These are phyloP conservation scores for Ginglymostoma cirratum DNA, from an alignment of 2,113 vertebrate genomes.

Conservation along the genomic window DNA sequence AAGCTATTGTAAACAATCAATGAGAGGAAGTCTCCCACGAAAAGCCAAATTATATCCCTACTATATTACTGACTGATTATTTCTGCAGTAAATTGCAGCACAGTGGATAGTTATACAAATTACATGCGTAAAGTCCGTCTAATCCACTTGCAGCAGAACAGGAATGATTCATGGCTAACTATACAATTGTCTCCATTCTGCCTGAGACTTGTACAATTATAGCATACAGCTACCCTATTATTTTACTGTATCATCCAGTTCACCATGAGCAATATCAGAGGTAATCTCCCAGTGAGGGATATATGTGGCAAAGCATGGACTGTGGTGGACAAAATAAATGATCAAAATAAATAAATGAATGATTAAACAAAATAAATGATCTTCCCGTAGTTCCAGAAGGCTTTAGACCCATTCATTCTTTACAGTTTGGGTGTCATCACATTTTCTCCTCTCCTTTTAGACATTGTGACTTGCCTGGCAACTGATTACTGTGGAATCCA, in stretches of 20 bases:
- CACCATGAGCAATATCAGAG: background rate
- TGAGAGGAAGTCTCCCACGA: background rate
- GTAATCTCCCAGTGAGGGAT: background rate
- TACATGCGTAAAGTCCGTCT: background rate
- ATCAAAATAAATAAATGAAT: too few relatives aligned
- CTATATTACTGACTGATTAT: background rate
- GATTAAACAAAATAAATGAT: background rate
- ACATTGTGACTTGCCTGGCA: slow-evolving; percentile 88
- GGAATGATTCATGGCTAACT: background rate
- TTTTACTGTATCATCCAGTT: background rate
- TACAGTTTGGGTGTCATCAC: background rate
- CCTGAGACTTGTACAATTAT: background rate
- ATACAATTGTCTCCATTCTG: background rate
- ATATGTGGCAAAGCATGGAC: background rate
- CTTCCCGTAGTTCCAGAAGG: background rate
- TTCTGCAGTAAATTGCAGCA: background rate
- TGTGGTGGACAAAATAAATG: too few relatives aligned
- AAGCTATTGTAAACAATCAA: background rate
- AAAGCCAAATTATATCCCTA: background rate
- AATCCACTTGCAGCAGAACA: background rate
- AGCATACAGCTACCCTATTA: background rate
- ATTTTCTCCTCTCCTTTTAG: slow-evolving; percentile 51
- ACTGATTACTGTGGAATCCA: slow-evolving; percentile 90
- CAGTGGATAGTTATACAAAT: background rate
- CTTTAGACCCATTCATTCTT: background rate